Conservation (phyloP, 2,888 invertebrate genomes). For the Scaptomyza tumidula region DNA sequence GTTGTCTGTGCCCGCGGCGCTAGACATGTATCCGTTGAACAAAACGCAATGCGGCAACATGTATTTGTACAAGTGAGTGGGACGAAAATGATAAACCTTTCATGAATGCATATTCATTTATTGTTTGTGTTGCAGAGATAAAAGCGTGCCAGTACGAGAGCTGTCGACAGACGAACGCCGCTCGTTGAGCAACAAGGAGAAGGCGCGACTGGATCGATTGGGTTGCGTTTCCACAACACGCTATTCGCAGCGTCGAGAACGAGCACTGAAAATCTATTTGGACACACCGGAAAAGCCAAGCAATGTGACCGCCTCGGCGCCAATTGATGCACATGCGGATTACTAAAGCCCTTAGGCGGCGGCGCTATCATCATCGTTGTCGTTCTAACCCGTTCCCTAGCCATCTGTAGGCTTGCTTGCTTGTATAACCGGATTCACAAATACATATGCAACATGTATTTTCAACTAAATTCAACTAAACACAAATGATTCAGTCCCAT, state of each 20-base stretch:
- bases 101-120: background rate
- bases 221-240: conserved; percentile 83
- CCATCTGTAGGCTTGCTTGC: conserved; percentile 18
- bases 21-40: conserved; percentile 86
- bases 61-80: conserved; percentile 88
- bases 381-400: conserved; percentile 19
- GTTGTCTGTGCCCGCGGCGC: conserved; percentile 86
- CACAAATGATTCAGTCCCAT: conserved; percentile 24
- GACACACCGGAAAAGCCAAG: conserved; percentile 84
- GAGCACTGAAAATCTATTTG: conserved; percentile 90
- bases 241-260: conserved; percentile 88
- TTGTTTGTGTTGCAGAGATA: conserved; percentile 86
- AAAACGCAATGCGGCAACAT: conserved; percentile 87
- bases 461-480: conserved; percentile 29
- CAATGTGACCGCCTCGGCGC: conserved; percentile 66
- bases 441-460: conserved; percentile 39
- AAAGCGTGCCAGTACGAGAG: conserved; percentile 86
- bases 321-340: conserved; percentile 65
- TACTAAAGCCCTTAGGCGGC: conserved; percentile 45
- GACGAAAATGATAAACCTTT: background rate
- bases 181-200: conserved; percentile 87
- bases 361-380: conserved; percentile 17
- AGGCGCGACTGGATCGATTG: conserved; percentile 85
- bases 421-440: conserved; percentile 21
- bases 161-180: conserved; percentile 87